Evolutionary conservation across 2,113 vertebrate species (phyloP).

Genomic region (Corydoras maculifer): DNA sequence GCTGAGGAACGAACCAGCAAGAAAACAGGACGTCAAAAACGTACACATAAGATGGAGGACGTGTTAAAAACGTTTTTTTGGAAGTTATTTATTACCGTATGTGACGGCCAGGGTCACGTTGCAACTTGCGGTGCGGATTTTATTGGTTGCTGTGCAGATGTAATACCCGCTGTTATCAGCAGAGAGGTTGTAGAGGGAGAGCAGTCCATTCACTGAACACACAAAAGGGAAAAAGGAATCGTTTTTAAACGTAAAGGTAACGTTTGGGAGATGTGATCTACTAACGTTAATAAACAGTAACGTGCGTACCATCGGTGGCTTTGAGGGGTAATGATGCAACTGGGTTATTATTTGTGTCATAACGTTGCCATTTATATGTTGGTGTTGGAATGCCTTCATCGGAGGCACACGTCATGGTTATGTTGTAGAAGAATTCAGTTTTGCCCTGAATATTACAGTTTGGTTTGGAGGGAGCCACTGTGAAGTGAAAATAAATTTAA

Average conservation of each 20-base stretch:
- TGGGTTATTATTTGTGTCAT: constrained; percentile 43
- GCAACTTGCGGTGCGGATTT: no score
- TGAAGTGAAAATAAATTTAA: background rate
- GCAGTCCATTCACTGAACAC: no score
- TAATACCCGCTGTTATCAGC: no score
- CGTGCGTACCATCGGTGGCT: constrained; percentile 58
- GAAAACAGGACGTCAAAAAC: background rate
- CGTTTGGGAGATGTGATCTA: background rate
- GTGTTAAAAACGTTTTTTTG: no score
- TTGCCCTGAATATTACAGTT: constrained; percentile 68
- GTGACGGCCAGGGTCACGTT: background rate
- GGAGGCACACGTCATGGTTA: constrained; percentile 78
- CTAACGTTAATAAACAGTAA: background rate
- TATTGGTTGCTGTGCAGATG: no score
- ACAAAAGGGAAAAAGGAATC: no score
- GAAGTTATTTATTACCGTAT: no score
- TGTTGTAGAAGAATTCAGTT: constrained; percentile 66
- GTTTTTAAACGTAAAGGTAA: no score
- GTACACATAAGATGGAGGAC: no score
- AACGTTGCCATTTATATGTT: constrained; percentile 72
- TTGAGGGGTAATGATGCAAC: background rate
- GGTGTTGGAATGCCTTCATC: constrained; percentile 77
- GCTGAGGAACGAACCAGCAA: background rate
- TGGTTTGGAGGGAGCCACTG: constrained; percentile 80
- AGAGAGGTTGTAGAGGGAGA: no score